Base-by-base conservation (phyloP, 2,113 vertebrate genomes). In the Mohoua ochrocephala region DNA sequence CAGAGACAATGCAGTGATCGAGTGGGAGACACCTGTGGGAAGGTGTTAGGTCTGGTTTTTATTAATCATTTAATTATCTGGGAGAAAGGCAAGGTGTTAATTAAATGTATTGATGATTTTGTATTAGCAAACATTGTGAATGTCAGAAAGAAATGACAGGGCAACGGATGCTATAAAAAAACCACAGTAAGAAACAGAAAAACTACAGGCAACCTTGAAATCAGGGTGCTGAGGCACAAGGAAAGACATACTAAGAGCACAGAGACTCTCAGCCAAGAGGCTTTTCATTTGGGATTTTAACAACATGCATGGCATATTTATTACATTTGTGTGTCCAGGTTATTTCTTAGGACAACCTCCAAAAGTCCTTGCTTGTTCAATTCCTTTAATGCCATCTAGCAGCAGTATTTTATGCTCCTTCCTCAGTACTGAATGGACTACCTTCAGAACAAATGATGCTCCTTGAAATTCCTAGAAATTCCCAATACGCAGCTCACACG, bases 401-500 rank as follows among this genome's bases (percentile, higher is more conserved):
- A 75, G n/a, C 69, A 92, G 24, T 33, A 52, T 53, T 74, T 83
- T 77, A 47, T 35, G 41, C 30, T 89, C 23, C 59, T 89, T 67
- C 52, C 49, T 74, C 80, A 93, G 16, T 9, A 57, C 2, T 75
- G 37, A 75, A 42, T 3, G 3, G 61, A 26, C 33, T 56, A 73
- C 74, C 75, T 85, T 88, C 65, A 53, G 73, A 90, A 31, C 7
- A 5, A 82, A 35, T 12, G 23, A 91, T 18, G 31, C 26, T 37
- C 17, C 93, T 87, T 91, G 78, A 92, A 95, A 86, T 91, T 84
- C 78, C 79, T 90, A 73, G 60, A 91, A 92, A 94, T 39, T 75
- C 81, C 86, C 65, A 35, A 22, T 1, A 52, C 1, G 2, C 78
- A 89, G 80, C 88, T 87, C 28, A 45, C 35, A 35, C 4, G 1